Base-by-base conservation (phyloP, 2,888 invertebrate genomes). In the Melieria omissa region DNA sequence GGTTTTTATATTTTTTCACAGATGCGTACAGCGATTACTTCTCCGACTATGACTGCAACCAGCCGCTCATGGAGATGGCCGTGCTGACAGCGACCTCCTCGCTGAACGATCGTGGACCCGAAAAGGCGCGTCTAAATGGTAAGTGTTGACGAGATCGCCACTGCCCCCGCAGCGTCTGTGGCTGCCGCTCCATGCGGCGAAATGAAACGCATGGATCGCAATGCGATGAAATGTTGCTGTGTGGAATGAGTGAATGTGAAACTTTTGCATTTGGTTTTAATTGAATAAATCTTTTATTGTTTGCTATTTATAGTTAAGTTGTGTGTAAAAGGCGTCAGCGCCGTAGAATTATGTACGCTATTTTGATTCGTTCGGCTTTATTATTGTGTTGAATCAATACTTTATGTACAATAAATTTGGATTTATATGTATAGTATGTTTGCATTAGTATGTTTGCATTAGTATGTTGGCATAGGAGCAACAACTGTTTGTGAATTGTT, bases 51-150 rank as follows among this genome's bases (percentile, higher is more conserved):
- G 94, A 95, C 87, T 96, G 96, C 86, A 94, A 93, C 85, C 90
- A 91, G 80, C 93, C 95, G 9, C 88, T 96, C 72, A 88, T 96
- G 83, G 91, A 92, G 29, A 90, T 88, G 80, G 92, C 95, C 74
- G 91, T 89, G 74, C 86, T 96, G 76, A 91, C 90, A 75, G 95
- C 96, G 45, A 95, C 96, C 57, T 94, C 95, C 16, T 92, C 92
- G 78, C 88, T 95, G 73, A 89, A 91, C 65, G 94, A 94, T 79
- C 90, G 96, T 84, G 95, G 95, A 73, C 93, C 96, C n/a, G 90
- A 93, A 74, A 93, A 96, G 89, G 95, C 95, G 52, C 90, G 91
- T 82, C 89, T 96, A 80, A 91, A 95, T 89, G 95, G 96, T 96
- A 90, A 92, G 91, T 85, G 6, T 29, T 57, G 57, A 61, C 41